Evolutionary conservation across 2,113 vertebrate species (phyloP).

Genomic region (Podarcis muralis): DNA sequence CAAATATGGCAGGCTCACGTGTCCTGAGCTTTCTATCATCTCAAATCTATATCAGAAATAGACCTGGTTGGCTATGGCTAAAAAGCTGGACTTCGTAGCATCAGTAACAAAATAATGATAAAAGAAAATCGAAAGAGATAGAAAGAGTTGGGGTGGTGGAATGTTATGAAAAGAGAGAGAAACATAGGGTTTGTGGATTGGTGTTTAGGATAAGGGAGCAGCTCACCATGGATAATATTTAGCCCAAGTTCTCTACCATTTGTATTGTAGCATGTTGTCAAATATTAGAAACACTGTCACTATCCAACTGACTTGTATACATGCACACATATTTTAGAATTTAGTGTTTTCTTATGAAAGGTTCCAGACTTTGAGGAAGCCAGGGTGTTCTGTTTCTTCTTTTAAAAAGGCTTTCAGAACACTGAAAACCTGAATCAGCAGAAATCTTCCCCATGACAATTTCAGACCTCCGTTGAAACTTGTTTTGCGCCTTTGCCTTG

Average conservation of each 20-base stretch:
- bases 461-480: conserved; percentile 44
- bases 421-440: conserved; percentile 26
- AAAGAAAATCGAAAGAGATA: not conserved
- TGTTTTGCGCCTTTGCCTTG: not conserved
- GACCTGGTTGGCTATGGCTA: not conserved
- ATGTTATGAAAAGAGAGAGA: not conserved
- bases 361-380: conserved; percentile 8
- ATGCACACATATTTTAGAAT: not conserved
- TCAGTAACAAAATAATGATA: not conserved
- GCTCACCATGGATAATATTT: not conserved
- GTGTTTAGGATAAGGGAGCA: not conserved
- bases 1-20: not conserved
- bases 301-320: not conserved
- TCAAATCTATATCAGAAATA: not conserved
- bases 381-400: not conserved
- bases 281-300: not conserved
- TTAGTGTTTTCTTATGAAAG: not conserved
- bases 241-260: not conserved
- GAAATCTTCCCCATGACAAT: conserved; percentile 47
- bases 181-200: not conserved
- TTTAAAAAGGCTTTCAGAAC: conserved; percentile 24
- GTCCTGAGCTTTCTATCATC: not conserved
- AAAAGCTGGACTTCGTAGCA: not conserved
- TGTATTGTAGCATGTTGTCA: not conserved
- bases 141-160: not conserved